Evolutionary conservation across 2,797 vertebrate genomes (phyloP).

Genomic region (Peromyscus melanophrys): DNA sequence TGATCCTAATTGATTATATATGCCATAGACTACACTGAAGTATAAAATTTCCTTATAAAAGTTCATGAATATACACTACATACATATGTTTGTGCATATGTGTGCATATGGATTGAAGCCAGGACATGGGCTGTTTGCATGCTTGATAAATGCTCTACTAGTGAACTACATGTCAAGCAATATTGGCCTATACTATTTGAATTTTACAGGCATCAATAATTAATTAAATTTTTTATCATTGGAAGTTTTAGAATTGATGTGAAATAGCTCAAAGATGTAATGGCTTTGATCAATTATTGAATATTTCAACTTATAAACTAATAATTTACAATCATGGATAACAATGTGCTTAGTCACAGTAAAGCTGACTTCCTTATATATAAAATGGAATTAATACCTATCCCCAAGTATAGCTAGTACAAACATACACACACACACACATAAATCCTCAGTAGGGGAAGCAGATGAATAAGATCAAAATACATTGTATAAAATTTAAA

Average conservation of each 20-base stretch:
- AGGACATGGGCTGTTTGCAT: background rate
- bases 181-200: slow-evolving; percentile 54
- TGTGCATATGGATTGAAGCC: background rate
- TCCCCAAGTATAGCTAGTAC: background rate
- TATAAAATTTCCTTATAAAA: background rate
- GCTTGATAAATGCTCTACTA: too few species aligned
- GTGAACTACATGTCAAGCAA: background rate
- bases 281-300: slow-evolving; percentile 36
- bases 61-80: background rate
- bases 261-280: background rate
- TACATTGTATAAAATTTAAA: background rate
- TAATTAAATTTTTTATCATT: slow-evolving; percentile 34
- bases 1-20: background rate
- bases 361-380: background rate
- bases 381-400: background rate
- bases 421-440: background rate
- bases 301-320: slow-evolving; percentile 32
- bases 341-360: background rate
- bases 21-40: background rate
- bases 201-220: slow-evolving; percentile 32
- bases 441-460: background rate
- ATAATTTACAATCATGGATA: background rate
- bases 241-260: background rate
- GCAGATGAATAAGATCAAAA: background rate
- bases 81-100: background rate